Evolutionary conservation across 1,140 invertebrate genomes (phyloP).

Genomic region (Bathynomus jamesi): DNA sequence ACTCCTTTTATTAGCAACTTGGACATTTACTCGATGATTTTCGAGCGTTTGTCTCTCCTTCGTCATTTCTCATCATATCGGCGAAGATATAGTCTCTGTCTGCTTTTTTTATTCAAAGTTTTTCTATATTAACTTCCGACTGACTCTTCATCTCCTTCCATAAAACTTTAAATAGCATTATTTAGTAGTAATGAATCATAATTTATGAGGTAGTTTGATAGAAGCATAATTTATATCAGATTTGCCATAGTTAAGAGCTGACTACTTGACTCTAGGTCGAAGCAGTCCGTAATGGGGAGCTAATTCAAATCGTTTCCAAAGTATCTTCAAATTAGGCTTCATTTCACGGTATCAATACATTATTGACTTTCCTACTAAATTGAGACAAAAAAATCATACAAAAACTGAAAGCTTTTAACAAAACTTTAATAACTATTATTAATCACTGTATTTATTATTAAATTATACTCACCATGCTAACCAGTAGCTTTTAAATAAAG

Average conservation of each 20-base stretch:
- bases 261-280: not conserved
- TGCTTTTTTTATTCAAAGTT: constrained; percentile 1
- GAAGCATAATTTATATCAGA: constrained; percentile 1
- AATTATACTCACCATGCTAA: too few species aligned
- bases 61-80: not conserved
- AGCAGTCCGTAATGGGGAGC: not conserved
- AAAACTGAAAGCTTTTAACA: too few species aligned
- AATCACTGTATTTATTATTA: too few species aligned
- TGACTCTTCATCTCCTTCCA: not conserved
- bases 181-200: not conserved
- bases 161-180: not conserved
- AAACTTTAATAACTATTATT: too few species aligned
- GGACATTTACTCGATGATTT: not conserved
- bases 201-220: not conserved
- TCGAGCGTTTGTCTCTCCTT: not conserved
- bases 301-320: not conserved
- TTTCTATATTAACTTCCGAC: not conserved
- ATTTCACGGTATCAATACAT: too few species aligned
- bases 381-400: too few species aligned
- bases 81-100: not conserved
- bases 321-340: too few species aligned
- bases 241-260: not conserved
- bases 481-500: too few species aligned
- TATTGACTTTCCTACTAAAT: too few species aligned
- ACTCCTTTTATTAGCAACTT: not conserved